These are phyloP conservation scores for Verasper variegatus DNA, from an alignment of 2,113 vertebrate genomes.

Conservation along the genomic window DNA sequence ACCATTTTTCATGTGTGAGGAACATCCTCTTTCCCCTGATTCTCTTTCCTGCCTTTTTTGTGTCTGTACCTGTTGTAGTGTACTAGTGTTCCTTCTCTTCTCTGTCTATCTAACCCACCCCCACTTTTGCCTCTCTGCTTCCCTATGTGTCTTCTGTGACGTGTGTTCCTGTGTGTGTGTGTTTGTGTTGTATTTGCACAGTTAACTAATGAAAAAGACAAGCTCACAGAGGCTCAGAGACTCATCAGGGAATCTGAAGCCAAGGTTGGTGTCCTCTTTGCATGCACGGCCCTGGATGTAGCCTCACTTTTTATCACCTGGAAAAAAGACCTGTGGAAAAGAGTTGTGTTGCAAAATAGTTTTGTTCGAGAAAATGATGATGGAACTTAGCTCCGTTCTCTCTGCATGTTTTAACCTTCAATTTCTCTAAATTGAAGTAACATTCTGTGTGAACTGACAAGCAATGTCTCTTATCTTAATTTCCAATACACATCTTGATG, in stretches of 20 bases:
- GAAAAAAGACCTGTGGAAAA: not conserved
- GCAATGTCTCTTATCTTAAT: not conserved
- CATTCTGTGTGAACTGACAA: not conserved
- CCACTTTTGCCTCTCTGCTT: slow-evolving; percentile 65
- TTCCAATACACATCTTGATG: not conserved
- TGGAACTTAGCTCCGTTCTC: not conserved
- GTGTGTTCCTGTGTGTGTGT: slow-evolving; percentile 42
- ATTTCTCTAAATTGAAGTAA: not conserved
- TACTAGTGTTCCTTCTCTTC: slow-evolving; percentile 53
- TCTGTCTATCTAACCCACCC: slow-evolving; percentile 68
- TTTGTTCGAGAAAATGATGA: slow-evolving; percentile 1
- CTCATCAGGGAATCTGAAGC: slow-evolving; percentile 80
- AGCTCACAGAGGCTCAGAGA: slow-evolving; percentile 83
- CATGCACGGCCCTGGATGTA: slow-evolving; percentile 39
- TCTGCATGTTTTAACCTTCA: slow-evolving; percentile 10
- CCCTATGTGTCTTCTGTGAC: slow-evolving; percentile 51
- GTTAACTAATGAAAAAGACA: slow-evolving; percentile 82
- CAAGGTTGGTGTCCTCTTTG: slow-evolving; percentile 81
- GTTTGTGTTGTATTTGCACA: slow-evolving; percentile 70
- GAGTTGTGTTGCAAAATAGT: not conserved
- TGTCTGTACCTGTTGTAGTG: slow-evolving; percentile 49
- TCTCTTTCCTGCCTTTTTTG: slow-evolving; percentile 25
- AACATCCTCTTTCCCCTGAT: slow-evolving; percentile 27
- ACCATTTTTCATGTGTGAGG: slow-evolving; percentile 45
- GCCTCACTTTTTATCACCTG: slow-evolving; percentile 35